Evolutionary conservation across 2,113 vertebrate species (phyloP).

Genomic region (Epinephelus cyanopodus): DNA sequence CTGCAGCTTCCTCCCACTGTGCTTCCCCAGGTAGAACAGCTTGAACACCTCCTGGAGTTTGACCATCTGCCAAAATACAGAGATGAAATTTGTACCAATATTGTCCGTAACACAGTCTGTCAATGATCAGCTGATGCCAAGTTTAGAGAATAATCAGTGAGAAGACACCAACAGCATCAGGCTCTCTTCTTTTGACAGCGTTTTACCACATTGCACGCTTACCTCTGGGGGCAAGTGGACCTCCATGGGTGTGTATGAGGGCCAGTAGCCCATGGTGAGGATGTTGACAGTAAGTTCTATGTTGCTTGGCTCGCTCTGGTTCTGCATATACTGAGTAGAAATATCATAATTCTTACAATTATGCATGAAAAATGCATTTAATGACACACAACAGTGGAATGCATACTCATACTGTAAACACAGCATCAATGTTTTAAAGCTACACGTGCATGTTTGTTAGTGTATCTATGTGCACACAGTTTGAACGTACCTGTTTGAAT

Average conservation of each 20-base stretch:
- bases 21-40: conserved; percentile 98
- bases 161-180: background rate
- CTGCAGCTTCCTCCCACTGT: conserved; percentile 98
- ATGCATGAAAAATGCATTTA: background rate
- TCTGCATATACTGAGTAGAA: conserved; percentile 93
- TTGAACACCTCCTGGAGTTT: conserved; percentile 99
- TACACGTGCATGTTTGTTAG: background rate
- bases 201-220: background rate
- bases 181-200: no score
- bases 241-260: conserved; percentile 98
- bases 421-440: background rate
- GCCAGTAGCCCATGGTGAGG: conserved; percentile 99
- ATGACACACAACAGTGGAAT: background rate
- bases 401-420: background rate
- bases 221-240: conserved; percentile 97
- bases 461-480: background rate
- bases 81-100: background rate
- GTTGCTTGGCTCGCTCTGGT: conserved; percentile 97
- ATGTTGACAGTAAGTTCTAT: conserved; percentile 99
- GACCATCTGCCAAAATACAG: conserved; percentile 89
- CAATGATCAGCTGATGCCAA: background rate
- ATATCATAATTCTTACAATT: background rate
- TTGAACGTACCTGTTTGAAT: conserved; percentile 91
- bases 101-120: background rate
- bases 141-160: background rate